Base-by-base conservation (phyloP, 2,888 invertebrate species). In the Bombylius discolor region DNA sequence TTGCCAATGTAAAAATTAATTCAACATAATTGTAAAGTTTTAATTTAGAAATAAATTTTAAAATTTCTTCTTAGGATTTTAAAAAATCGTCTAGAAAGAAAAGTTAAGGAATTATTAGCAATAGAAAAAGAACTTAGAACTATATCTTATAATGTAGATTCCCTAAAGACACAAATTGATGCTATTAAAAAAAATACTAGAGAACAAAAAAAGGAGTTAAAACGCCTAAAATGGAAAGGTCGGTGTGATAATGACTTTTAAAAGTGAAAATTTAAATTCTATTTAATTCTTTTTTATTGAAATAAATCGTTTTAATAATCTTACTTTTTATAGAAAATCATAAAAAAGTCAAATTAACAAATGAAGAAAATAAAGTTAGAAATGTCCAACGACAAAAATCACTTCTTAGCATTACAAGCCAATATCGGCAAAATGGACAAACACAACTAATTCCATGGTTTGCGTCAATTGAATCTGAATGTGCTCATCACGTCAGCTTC, bases 81-180 rank as follows among this genome's bases (percentile, higher is more conserved):
- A 14, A 52, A 47, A 11, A 49, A 48, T 11, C 49, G 52, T 31
- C 31, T 59, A n/a, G 52, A 55, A 23, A 53, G 51, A 11, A 36
- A 47, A 31, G 57, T 60, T 3, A 57, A 64, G 42, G 72, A 75
- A 52, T 59, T 74, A 14, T 64, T 69, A 23, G 58, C 58, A 53
- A 60, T 70, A 36, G 63, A 71, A 52, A 60, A 55, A 36, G 72
- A 72, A 61, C 62, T 72, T 51, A 66, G 64, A 60, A 65, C 65
- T 14, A 63, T 68, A 5, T 50, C 65, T 6, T 53, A 59, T 12
- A 60, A 56, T 52, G 58, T 59, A 6, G 48, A 47, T 36, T 52
- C 59, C 5, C 51, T 58, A 14, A 57, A 53, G 23, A 49, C 31
- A 31, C 58, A 60, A 52, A 58, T 61, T 31, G 47, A 48, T 12